Evolutionary conservation across 2,797 vertebrate species (phyloP), one percentile per base, ranked within the genome.

Genomic region (Spinibarbus caldwelli): DNA sequence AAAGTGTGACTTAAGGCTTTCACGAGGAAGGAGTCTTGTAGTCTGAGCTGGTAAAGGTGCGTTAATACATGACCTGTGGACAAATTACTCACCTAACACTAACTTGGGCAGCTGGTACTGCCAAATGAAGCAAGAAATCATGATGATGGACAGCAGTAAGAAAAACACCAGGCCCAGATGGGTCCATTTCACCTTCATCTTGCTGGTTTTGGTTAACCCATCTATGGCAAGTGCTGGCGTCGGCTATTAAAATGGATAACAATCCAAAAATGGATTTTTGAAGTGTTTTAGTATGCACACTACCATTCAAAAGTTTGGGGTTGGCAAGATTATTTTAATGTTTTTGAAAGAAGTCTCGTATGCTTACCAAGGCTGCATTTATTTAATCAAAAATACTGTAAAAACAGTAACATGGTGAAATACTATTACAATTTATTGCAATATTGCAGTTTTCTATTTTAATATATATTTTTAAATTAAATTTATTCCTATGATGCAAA

Each of bases 111-210:
- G 94, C 77, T 95, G 95, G 89, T 97, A 99, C 86, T 99, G 98
- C 98, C 98, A 99, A 70, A 99, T 91, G 92, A 99, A 99, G 91
- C 97, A 98, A 85, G 96, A 94, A 0, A 96, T 97, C 98, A 99
- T 98, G 82, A 96, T 93, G 82, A 96, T 83, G 0, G 97, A 97
- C 41, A 98, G 78, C 80, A 96, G 59, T 14, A 97, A 93, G 90
- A 98, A 95, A 94, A 98, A 95, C 52, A 95, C 17, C n/a, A 97
- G 92, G 83, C 94, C 92, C 86, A 96, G 62, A 0, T 95, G 95
- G 66, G 94, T 93, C 96, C 96, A 96, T 88, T 95, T 97, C 93
- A 96, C 91, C 90, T 96, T 95, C 94, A 96, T 96, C 41, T 57
- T 92, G 31, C 82, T 85, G 64, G 89, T 80, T 80, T 91, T 93